Evolutionary conservation across 2,113 vertebrate species (phyloP).

Genomic region (Gymnarchus niloticus): DNA sequence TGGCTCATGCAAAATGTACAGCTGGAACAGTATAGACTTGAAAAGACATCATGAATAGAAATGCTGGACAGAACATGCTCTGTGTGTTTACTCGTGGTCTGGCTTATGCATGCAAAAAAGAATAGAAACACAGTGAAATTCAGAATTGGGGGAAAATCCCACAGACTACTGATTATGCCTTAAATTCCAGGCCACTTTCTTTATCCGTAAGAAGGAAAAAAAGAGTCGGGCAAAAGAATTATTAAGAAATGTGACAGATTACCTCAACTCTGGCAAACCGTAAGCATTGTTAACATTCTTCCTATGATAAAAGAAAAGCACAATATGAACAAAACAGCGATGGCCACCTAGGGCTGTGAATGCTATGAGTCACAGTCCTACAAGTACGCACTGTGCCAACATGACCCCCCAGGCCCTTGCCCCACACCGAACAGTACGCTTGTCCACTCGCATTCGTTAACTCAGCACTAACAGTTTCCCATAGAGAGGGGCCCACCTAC

Average conservation of each 20-base stretch:
- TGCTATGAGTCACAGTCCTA: not conserved
- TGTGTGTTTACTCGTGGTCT: not conserved
- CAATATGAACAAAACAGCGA: not conserved
- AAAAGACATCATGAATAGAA: not conserved
- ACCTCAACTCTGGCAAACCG: slow-evolving; percentile 11
- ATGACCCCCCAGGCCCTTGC: not conserved
- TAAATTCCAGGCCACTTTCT: slow-evolving; percentile 12
- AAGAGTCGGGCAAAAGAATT: slow-evolving; percentile 3
- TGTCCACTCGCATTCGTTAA: slow-evolving; percentile 22
- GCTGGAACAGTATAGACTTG: not conserved
- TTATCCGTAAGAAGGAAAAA: not conserved
- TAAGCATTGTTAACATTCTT: not conserved
- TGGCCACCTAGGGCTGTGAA: not conserved
- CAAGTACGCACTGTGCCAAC: not conserved
- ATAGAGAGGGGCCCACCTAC: slow-evolving; percentile 22
- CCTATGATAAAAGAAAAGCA: not conserved
- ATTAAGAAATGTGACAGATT: not conserved
- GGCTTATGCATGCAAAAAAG: not conserved
- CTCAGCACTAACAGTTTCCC: slow-evolving; percentile 11
- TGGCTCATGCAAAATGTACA: not conserved
- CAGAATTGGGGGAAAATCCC: not conserved
- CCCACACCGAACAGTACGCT: not conserved
- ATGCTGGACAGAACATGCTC: not conserved
- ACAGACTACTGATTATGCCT: slow-evolving; percentile 11
- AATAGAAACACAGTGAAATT: not conserved